These are phyloP conservation scores for Microcebus ravelobensis DNA, from an alignment of 2,113 vertebrate genomes.

Conservation along the genomic window DNA sequence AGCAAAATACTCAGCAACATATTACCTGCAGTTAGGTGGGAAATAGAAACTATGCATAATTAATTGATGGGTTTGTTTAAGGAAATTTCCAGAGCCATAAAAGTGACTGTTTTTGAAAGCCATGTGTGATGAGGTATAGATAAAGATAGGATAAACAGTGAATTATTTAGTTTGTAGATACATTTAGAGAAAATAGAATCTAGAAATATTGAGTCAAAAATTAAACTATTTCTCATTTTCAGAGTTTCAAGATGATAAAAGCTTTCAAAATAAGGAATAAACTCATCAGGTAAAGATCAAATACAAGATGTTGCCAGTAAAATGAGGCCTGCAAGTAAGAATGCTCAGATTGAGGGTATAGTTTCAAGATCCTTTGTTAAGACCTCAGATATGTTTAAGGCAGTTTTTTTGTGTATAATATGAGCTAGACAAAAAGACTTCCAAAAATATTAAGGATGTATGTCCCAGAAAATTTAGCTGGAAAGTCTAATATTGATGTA, in stretches of 20 bases:
- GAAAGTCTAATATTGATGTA: not conserved
- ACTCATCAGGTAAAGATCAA: not conserved
- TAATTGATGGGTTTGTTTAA: not conserved
- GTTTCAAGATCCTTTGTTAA: not conserved
- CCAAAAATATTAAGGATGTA: not conserved
- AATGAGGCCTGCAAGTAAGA: not conserved
- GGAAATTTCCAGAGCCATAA: not conserved
- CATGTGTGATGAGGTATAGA: not conserved
- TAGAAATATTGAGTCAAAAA: not conserved
- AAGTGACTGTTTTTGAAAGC: not conserved
- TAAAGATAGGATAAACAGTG: not conserved
- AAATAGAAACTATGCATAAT: not conserved
- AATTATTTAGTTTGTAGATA: not conserved
- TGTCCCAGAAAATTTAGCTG: not conserved
- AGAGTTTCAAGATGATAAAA: not conserved
- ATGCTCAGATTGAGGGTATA: not conserved
- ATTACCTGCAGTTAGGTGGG: not conserved
- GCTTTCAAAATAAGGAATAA: not conserved
- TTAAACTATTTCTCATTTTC: slow-evolving; percentile 3
- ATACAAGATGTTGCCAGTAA: not conserved
- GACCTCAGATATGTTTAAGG: slow-evolving; percentile 1
- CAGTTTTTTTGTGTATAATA: not conserved
- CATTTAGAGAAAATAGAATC: not conserved
- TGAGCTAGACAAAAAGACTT: not conserved
- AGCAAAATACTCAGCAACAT: not conserved